Evolutionary conservation across 2,797 vertebrate species (phyloP).

Genomic region (Siniperca undulata): DNA sequence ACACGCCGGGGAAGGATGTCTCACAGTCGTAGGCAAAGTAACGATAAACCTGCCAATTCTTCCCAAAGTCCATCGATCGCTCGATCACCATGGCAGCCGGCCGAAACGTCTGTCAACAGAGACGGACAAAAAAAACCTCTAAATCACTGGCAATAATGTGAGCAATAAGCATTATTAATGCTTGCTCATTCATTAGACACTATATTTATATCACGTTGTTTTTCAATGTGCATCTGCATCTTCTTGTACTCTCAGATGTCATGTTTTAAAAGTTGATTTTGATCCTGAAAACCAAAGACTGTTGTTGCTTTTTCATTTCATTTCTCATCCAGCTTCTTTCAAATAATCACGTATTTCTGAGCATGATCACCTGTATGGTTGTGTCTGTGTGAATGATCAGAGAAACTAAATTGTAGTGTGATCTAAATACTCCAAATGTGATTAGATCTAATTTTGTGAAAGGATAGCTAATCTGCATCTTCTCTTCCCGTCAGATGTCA

Average conservation of each 20-base stretch:
- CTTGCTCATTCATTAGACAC: neutral
- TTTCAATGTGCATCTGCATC: too few species aligned
- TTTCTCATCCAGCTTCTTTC: neutral
- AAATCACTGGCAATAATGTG: neutral
- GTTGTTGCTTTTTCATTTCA: too few species aligned
- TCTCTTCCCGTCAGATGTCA: too few species aligned
- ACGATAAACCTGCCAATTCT: conserved; percentile 93
- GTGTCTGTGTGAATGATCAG: neutral
- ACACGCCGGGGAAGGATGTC: conserved; percentile 89
- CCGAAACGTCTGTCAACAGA: conserved; percentile 90
- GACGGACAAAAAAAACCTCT: neutral
- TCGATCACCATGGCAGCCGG: conserved; percentile 97
- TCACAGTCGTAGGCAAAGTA: conserved; percentile 95
- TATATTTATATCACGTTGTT: neutral
- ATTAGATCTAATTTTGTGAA: neutral
- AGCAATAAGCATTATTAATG: neutral
- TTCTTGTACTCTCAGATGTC: neutral
- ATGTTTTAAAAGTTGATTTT: too few species aligned
- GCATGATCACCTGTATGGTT: too few species aligned
- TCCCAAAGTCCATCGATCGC: conserved; percentile 94
- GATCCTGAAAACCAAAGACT: too few species aligned
- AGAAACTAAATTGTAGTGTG: neutral
- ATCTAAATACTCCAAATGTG: too few species aligned
- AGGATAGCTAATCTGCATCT: neutral
- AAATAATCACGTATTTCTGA: neutral